Evolutionary conservation across 2,888 invertebrate species (phyloP), one percentile per base, ranked within the genome.

Genomic region (Galeopsomyia nigrocyanea): DNA sequence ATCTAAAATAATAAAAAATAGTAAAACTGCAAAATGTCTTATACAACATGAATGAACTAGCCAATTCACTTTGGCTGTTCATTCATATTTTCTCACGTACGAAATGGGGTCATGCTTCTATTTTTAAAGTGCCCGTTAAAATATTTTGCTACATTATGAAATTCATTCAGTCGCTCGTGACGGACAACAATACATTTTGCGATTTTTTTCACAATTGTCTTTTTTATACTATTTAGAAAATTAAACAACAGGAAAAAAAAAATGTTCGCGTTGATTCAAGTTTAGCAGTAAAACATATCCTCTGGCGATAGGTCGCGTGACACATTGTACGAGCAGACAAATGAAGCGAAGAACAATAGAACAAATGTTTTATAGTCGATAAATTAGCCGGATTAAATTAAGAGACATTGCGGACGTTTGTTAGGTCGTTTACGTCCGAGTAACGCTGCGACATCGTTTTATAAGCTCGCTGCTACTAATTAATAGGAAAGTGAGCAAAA

Each of bases 31-130:
- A 46, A 67, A 73, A 66, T 6, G 31, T 57, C 21, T 63, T 66
- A 72, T 69, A 66, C 51, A 49, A 55, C 53, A 53, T 75, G 73
- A 70, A 75, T 75, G 70, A 70, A 73, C 26, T 61, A 21, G 60
- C 50, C 58, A 70, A 70, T 70, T 70, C 67, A 66, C 50, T 64
- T 57, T 47, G 61, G n/a, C 39, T 57, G 57, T 75, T 73, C 75
- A 75, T 75, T 75, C 75, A 73, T 64, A 64, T 60, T 75, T 70
- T 70, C 72, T 64, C 49, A 70, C 47, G 64, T 50, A 31, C 53
- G 58, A 61, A 75, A 73, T 61, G 61, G 64, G 75, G 70, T 75
- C 73, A 70, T 13, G 61, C 66, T 60, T 56, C 71, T 71, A 71
- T 71, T 65, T 74, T 65, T 65, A 71, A 67, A 53, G 3, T 22